Evolutionary conservation across 1,140 invertebrate species (phyloP).

Genomic region (Zaprionus tsacasi): DNA sequence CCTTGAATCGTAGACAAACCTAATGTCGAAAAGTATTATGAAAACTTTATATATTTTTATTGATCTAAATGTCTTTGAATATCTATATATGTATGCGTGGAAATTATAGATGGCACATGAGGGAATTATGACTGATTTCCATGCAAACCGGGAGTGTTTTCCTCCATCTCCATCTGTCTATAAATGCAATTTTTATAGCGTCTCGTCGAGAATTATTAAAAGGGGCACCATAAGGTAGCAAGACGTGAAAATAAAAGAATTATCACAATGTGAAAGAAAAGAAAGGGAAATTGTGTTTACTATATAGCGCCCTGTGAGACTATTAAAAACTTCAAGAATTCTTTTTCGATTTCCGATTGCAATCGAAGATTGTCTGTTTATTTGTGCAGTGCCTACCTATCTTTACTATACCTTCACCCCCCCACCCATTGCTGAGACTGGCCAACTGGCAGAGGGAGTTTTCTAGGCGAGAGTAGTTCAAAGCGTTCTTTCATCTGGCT

Average conservation of each 20-base stretch:
- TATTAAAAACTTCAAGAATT: constrained; percentile 59
- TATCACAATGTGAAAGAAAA: background rate
- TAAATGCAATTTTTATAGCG: constrained; percentile 50
- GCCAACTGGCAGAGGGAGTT: constrained; percentile 9
- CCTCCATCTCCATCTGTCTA: constrained; percentile 15
- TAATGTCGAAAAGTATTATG: background rate
- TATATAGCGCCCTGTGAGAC: constrained; percentile 28
- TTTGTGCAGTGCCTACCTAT: constrained; percentile 48
- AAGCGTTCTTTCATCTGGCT: constrained; percentile 40
- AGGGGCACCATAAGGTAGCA: background rate
- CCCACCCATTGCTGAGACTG: too few relatives aligned
- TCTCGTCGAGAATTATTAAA: constrained; percentile 18
- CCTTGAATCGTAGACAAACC: background rate
- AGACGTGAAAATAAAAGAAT: constrained; percentile 7
- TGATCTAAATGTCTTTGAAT: background rate
- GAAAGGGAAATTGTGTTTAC: constrained; percentile 29
- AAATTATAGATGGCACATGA: too few relatives aligned
- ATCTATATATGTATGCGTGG: too few relatives aligned
- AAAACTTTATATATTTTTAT: background rate
- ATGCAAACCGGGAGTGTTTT: background rate
- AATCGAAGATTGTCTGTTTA: constrained; percentile 73
- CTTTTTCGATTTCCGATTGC: constrained; percentile 66
- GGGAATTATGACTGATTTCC: background rate
- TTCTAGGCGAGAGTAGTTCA: constrained; percentile 28
- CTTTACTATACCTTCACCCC: too few relatives aligned